Evolutionary conservation across 2,113 vertebrate species (phyloP), one percentile per base, ranked within the genome.

Genomic region (Aix galericulata): DNA sequence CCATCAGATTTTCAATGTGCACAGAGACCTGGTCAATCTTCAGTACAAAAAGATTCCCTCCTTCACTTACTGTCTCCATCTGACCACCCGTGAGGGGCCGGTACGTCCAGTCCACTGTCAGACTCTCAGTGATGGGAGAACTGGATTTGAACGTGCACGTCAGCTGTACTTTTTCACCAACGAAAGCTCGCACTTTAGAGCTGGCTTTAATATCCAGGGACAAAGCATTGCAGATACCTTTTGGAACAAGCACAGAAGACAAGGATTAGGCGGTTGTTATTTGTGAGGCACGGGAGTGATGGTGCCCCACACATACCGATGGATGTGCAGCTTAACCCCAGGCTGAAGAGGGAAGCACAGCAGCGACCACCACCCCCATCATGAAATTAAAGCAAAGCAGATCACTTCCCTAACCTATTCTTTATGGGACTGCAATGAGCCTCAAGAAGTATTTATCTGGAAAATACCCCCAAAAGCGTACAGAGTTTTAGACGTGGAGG

Each of bases 21-120:
- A 13, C 17, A 17, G 48, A 59, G 32, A 21, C 17, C 44, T 44
- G 71, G 38, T 5, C 23, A 85, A 42, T 8, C 29, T 38, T 9
- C 48, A 23, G 5, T 2, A 75, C 31, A 40, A 36, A 23, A 52
- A 32, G 55, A 26, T 14, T 42, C 38, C 55, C 20, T 13, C 42
- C 12, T 63, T 17, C 64, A 97, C 98, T 98, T 95, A 98, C 98
- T 2, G 97, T 94, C 76, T 98, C 97, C 59, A 97, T 97, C 11
- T 20, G 96, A 4, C 99, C 98, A 22, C 98, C 98, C 2, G 85
- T 48, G 48, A 97, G 94, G 4, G 98, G 98, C 16, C 97, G 98
- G 60, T 98, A 99, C 0, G 98, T 98, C 99, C 99, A 99, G 96
- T 99, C 98, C 2, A 99, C 96, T 1, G 95, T 97, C 93, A 99